Evolutionary conservation across 1,140 invertebrate genomes (phyloP), one percentile per base, ranked within the genome.

Genomic region (Pachypeltis micranthus): DNA sequence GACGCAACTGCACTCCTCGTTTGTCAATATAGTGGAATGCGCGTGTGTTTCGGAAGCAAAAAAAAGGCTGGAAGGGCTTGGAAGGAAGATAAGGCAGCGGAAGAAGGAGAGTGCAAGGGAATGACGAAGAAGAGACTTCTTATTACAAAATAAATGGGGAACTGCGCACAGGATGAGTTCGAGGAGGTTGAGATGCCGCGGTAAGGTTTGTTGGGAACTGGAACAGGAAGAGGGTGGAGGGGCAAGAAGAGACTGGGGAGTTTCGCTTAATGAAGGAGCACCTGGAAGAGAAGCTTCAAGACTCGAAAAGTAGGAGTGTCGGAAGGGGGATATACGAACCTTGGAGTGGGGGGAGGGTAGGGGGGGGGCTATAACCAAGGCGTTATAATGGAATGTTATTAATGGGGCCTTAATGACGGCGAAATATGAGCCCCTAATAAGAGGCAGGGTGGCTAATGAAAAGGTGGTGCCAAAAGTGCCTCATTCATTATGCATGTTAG

Each of bases 321-420:
- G 26, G 25, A 47, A 47, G 44, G 44, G n/a, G n/a, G n/a, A n/a
- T n/a, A n/a, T n/a, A n/a, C n/a, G n/a, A n/a, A n/a, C n/a, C n/a
- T n/a, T n/a, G n/a, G n/a, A n/a, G n/a, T n/a, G n/a, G 7, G 31
- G 31, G 7, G 26, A 25, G 54, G 21, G 25, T 24, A 21, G 25
- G 54, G 54, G 25, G 16, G 54, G 54, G 19, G 19, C 19, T 25
- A 7, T 10, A 31, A 14, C 26, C 57, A 59, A 59, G 57, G 57
- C 57, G 57, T 59, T 59, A 59, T 59, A 59, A 59, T 59, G 57
- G 57, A 59, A 59, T 59, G 57, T 59, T 59, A 59, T 59, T 59
- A 59, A 59, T 59, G 57, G 57, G 28, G 28, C 26, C 26, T 31
- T 59, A 59, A 59, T 59, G 57, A 59, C 57, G 57, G 57, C 26